These are phyloP conservation scores for Turnix velox DNA, from an alignment of 2,113 vertebrate species.

Conservation along the genomic window DNA sequence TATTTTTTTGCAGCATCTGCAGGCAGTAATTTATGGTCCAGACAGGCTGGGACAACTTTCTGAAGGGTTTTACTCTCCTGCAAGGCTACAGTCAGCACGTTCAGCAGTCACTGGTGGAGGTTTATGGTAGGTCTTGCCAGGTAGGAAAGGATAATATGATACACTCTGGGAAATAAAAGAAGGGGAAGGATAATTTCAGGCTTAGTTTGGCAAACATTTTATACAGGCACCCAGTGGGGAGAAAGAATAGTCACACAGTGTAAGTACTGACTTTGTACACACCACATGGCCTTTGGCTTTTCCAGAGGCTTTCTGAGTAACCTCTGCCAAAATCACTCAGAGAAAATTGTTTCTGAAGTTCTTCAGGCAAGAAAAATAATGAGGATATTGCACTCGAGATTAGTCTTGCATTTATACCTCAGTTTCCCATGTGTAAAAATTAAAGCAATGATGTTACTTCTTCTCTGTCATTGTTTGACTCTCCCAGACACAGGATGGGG, in stretches of 20 bases:
- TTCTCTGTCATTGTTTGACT: neutral
- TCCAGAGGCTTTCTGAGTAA: neutral
- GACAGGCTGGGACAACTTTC: neutral
- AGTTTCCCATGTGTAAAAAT: neutral
- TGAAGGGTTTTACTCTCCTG: neutral
- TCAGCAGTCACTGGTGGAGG: neutral
- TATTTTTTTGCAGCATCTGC: neutral
- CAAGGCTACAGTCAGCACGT: neutral
- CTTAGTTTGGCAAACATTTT: neutral
- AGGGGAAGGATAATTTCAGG: neutral
- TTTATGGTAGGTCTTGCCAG: neutral
- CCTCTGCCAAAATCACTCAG: neutral
- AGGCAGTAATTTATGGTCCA: neutral
- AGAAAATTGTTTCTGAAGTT: neutral
- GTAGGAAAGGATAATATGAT: neutral
- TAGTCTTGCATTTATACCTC: neutral
- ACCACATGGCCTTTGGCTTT: slow-evolving; percentile 22
- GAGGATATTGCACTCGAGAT: neutral
- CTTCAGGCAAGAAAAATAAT: neutral
- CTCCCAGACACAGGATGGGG: neutral
- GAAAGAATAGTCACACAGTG: neutral
- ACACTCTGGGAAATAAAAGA: neutral
- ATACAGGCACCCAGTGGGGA: neutral
- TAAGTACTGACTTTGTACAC: neutral
- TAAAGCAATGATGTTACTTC: neutral